These are phyloP conservation scores for Danaus chrysippus DNA, from an alignment of 2,888 invertebrate genomes.

Conservation along the genomic window DNA sequence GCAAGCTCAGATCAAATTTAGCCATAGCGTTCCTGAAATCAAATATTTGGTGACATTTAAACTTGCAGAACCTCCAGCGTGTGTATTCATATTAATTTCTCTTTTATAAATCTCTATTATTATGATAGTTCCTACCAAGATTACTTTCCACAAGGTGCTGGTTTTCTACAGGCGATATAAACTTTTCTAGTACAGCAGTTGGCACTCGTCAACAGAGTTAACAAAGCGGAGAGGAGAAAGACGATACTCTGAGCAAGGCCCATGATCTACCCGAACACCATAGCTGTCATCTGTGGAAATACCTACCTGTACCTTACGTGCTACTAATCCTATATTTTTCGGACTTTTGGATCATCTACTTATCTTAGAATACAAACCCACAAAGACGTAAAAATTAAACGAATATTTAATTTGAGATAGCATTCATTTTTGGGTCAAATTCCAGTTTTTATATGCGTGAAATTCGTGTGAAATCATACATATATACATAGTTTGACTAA, in stretches of 20 bases:
- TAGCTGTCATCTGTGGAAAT: constrained; percentile 33
- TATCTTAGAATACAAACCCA: too few relatives aligned
- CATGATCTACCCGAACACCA: constrained; percentile 48
- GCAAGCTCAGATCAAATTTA: constrained; percentile 38
- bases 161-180: constrained; percentile 59
- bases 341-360: too few relatives aligned
- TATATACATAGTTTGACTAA: too few relatives aligned
- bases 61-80: not conserved
- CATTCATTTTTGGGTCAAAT: constrained; percentile 42
- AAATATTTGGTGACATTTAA: constrained; percentile 10
- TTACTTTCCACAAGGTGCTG: constrained; percentile 59
- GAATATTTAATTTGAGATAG: too few relatives aligned
- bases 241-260: constrained; percentile 44
- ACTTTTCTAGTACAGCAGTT: constrained; percentile 56
- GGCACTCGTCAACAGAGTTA: constrained; percentile 44
- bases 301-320: constrained; percentile 21
- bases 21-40: constrained; percentile 47
- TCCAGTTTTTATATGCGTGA: constrained; percentile 21
- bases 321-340: too few relatives aligned
- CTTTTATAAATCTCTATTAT: not conserved
- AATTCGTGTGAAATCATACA: too few relatives aligned
- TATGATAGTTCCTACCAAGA: not conserved
- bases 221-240: constrained; percentile 41
- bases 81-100: not conserved
- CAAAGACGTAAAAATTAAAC: too few relatives aligned